These are phyloP conservation scores for Eristalinus sepulchralis DNA, from an alignment of 2,888 invertebrate species.

Conservation along the genomic window DNA sequence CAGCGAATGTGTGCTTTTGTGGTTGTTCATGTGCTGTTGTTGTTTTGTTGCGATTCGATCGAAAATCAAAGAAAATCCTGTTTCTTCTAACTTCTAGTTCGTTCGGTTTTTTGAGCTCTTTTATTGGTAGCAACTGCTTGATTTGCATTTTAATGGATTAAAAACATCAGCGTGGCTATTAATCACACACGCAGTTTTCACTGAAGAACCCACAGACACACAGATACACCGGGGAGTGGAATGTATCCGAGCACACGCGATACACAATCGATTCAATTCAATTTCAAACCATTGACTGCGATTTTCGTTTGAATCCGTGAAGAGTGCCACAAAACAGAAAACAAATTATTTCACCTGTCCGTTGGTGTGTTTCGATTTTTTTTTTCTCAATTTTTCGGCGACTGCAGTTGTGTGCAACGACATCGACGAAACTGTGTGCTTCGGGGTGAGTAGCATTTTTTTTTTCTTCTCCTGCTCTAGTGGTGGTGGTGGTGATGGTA, in stretches of 20 bases:
- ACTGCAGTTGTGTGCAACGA: background rate
- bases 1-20: background rate
- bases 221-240: constrained; percentile 10
- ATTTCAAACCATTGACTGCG: background rate
- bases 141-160: constrained; percentile 71
- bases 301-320: background rate
- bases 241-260: constrained; percentile 29
- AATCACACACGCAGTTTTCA: constrained; percentile 66
- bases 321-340: constrained; percentile 34
- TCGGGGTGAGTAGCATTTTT: constrained; percentile 51
- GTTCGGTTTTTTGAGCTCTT: background rate
- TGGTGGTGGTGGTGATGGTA: background rate
- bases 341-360: constrained; percentile 13
- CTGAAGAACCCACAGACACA: constrained; percentile 50
- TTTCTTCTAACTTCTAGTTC: constrained; percentile 34
- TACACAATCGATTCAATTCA: constrained; percentile 12
- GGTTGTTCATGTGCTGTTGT: background rate
- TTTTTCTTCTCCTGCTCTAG: background rate
- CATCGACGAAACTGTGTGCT: constrained; percentile 4
- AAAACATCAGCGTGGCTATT: constrained; percentile 60
- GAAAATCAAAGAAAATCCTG: constrained; percentile 46
- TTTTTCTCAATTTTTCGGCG: background rate
- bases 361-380: constrained; percentile 4
- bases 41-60: background rate
- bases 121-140: constrained; percentile 34